phyloP scores from a whole-genome alignment of 2,888 invertebrate genomes.

The Platycnemis pennipes region DNA sequence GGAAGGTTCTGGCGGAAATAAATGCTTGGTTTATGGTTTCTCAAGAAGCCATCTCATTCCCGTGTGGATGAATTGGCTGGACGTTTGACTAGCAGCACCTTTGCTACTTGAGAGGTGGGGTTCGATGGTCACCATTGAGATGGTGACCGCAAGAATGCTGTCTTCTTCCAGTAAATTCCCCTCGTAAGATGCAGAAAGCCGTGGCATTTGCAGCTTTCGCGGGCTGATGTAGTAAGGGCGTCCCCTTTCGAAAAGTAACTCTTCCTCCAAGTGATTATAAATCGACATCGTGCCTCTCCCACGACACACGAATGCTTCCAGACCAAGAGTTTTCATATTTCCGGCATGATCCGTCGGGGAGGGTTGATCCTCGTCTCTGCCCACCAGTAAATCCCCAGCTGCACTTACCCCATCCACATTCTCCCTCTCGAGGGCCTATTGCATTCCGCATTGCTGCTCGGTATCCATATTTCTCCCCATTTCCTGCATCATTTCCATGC shows the following conservation, averaged over 20 bases:
- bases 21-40: too few species aligned
- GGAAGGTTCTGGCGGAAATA: neutral
- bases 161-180: too few species aligned
- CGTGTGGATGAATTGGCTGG: too few species aligned
- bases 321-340: neutral
- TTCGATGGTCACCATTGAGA: too few species aligned
- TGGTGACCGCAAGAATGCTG: too few species aligned
- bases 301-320: neutral
- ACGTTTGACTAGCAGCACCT: too few species aligned
- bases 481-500: slow-evolving; percentile 55
- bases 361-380: neutral
- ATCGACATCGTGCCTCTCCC: neutral
- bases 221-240: too few species aligned
- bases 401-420: neutral
- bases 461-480: slow-evolving; percentile 44
- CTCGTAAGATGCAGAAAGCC: too few species aligned
- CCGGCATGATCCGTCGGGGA: neutral
- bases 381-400: neutral
- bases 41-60: too few species aligned
- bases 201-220: too few species aligned
- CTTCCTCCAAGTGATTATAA: neutral
- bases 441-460: neutral
- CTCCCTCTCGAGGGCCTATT: neutral
- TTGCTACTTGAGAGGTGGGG: too few species aligned
- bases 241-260: neutral